Conservation (phyloP, 2,888 invertebrate species). For the Yponomeuta evonymella region DNA sequence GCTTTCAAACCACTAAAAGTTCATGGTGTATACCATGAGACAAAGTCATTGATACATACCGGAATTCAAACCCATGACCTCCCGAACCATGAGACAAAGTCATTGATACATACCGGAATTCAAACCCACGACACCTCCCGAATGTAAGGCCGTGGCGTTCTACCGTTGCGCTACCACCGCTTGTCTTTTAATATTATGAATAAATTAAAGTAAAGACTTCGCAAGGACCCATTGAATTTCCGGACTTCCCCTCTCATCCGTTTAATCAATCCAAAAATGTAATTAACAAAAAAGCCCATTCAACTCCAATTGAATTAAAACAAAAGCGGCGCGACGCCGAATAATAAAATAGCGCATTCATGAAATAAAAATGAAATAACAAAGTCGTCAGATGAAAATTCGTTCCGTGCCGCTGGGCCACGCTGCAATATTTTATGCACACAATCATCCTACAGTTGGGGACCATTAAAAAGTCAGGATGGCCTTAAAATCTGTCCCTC, state of each 20-base stretch:
- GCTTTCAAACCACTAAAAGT: too few species aligned
- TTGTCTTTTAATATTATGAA: too few species aligned
- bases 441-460: constrained; percentile 19
- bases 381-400: background rate
- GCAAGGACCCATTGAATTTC: background rate
- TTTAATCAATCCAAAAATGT: background rate
- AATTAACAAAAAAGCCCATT: background rate
- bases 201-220: too few species aligned
- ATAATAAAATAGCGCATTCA: background rate
- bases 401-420: background rate
- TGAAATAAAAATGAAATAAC: background rate
- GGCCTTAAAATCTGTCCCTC: constrained; percentile 15
- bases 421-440: constrained; percentile 9
- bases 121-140: too few species aligned
- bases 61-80: too few species aligned
- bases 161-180: too few species aligned
- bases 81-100: too few species aligned
- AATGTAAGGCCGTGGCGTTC: too few species aligned
- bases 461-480: constrained; percentile 16
- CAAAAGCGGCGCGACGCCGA: background rate
- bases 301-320: background rate
- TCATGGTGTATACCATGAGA: too few species aligned
- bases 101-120: too few species aligned
- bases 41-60: too few species aligned
- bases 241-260: background rate